These are phyloP conservation scores for Formica selysi DNA, from an alignment of 1,140 invertebrate genomes.

Conservation along the genomic window DNA sequence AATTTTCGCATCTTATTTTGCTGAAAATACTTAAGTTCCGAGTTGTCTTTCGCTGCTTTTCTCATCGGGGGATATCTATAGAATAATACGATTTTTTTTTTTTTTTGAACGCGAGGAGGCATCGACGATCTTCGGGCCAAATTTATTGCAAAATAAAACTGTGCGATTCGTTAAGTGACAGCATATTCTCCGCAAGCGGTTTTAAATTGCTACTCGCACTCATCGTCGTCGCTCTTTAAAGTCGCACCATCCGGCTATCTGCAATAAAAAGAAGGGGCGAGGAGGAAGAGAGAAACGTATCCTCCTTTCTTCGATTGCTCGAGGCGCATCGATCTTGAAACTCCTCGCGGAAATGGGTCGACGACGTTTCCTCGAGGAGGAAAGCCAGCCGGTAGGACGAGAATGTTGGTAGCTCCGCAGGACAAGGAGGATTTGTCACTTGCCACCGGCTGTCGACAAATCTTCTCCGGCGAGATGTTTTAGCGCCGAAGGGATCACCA, in stretches of 20 bases:
- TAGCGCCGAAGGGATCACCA: constrained; percentile 53
- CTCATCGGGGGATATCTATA: background rate
- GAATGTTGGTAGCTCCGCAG: constrained; percentile 41
- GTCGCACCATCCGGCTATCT: constrained; percentile 19
- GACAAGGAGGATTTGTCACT: constrained; percentile 61
- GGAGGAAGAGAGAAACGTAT: constrained; percentile 55
- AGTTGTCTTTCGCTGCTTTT: background rate
- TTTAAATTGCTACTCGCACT: constrained; percentile 14
- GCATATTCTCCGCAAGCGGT: background rate
- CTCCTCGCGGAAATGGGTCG: constrained; percentile 76
- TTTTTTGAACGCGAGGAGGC: background rate
- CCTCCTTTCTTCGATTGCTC: constrained; percentile 74
- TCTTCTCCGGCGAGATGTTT: constrained; percentile 62
- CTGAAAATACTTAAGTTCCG: background rate
- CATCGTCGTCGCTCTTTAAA: constrained; percentile 34
- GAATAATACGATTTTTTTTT: constrained; percentile 7
- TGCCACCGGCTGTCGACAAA: constrained; percentile 62
- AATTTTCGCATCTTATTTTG: background rate
- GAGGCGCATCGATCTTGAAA: constrained; percentile 76
- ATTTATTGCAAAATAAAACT: constrained; percentile 41
- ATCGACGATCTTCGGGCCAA: background rate
- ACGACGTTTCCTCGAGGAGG: constrained; percentile 45
- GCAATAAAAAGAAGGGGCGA: constrained; percentile 36
- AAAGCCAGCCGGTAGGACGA: background rate
- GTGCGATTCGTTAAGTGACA: constrained; percentile 7